These are phyloP conservation scores for Eupelmus urozonus DNA, from an alignment of 2,888 invertebrate genomes.

Conservation along the genomic window DNA sequence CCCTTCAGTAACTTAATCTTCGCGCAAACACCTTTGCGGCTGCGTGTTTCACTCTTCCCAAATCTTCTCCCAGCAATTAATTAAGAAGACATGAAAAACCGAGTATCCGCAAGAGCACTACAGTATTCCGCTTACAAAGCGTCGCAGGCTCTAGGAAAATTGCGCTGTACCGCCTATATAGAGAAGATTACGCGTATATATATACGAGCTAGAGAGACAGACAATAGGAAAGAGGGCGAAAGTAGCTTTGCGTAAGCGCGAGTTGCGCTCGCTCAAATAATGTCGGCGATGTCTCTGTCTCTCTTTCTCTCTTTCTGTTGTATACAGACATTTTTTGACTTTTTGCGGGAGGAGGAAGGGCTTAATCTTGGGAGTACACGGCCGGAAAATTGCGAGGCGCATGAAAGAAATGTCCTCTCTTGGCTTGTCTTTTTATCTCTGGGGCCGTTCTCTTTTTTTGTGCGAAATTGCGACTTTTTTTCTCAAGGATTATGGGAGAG, in stretches of 20 bases:
- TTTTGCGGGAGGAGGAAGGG: background rate
- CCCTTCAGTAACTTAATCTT: no score
- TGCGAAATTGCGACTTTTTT: conserved; percentile 30
- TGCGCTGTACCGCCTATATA: no score
- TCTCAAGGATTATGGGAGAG: background rate
- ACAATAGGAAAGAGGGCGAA: background rate
- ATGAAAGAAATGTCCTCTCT: conserved; percentile 24
- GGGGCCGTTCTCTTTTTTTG: background rate
- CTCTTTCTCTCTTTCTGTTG: background rate
- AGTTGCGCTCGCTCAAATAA: no score
- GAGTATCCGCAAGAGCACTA: no score
- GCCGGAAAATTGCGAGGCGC: conserved; percentile 39
- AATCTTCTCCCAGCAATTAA: no score
- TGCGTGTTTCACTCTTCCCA: no score
- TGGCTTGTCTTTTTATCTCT: background rate
- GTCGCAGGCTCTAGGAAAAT: no score
- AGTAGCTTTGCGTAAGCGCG: no score
- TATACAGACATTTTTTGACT: background rate
- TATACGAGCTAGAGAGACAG: background rate
- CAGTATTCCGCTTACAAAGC: no score
- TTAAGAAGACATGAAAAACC: no score
- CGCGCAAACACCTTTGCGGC: no score
- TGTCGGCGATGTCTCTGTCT: background rate
- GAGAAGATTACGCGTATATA: no score
- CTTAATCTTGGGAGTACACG: conserved; percentile 44